A percentile compares a stretch with the other conserved stretches of the same genome.
Evolutionary conservation across 2,888 invertebrate species (phyloP).

Genomic region (Danaus chrysippus): DNA sequence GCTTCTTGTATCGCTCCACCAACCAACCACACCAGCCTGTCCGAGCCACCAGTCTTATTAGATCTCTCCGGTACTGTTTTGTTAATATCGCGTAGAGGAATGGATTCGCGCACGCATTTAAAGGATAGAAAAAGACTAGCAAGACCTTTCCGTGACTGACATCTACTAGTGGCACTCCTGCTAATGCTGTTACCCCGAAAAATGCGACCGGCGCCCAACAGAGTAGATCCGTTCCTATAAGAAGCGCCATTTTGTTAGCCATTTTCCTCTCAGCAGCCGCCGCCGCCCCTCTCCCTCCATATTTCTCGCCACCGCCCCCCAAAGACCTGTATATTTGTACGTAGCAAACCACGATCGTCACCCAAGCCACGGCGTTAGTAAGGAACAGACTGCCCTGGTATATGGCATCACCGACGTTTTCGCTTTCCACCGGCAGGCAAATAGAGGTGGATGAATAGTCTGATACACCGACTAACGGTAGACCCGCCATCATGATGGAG

Average conservation of each 20-base stretch:
- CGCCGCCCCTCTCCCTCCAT: conserved; percentile 81
- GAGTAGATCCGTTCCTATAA: conserved; percentile 91
- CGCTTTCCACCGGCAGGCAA: conserved; percentile 92
- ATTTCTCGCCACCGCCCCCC: conserved; percentile 83
- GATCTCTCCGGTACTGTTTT: conserved; percentile 89
- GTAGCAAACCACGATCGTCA: conserved; percentile 91
- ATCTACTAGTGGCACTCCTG: conserved; percentile 90
- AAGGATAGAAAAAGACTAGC: conserved; percentile 93
- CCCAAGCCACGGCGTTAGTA: conserved; percentile 89
- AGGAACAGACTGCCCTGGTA: conserved; percentile 87
- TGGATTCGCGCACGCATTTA: conserved; percentile 95
- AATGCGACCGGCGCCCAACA: conserved; percentile 95
- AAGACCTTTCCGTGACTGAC: conserved; percentile 89
- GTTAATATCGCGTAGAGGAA: conserved; percentile 95
- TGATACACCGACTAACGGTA: conserved; percentile 91
- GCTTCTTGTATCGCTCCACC: conserved; percentile 61
- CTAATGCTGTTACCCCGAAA: conserved; percentile 91
- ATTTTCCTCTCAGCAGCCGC: conserved; percentile 85
- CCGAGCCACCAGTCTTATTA: conserved; percentile 82
- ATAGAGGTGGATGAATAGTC: conserved; percentile 93
- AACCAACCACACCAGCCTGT: conserved; percentile 73
- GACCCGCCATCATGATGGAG: conserved; percentile 85
- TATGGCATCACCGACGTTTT: conserved; percentile 82
- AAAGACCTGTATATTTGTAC: conserved; percentile 91
- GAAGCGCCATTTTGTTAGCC: conserved; percentile 93